Conservation (phyloP, 1,140 invertebrate genomes). For the Cotesia typhae region DNA sequence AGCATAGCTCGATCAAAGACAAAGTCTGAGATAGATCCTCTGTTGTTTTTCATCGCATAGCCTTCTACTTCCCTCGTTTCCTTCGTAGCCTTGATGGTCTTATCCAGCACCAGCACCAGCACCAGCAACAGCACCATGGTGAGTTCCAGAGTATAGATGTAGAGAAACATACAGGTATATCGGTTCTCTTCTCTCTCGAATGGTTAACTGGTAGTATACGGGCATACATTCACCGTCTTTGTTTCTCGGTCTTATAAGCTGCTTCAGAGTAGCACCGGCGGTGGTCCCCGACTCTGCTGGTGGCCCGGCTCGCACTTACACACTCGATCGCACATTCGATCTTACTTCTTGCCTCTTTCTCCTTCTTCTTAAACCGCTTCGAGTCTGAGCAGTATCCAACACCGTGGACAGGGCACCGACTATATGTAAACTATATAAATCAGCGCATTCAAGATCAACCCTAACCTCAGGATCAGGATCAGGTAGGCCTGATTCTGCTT, state of each 20-base stretch:
- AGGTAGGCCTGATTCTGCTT: too few relatives aligned
- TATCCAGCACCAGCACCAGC: background rate
- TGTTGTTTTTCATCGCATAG: slow-evolving; percentile 41
- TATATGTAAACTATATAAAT: too few relatives aligned
- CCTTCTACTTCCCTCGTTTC: background rate
- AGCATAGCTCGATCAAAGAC: slow-evolving; percentile 1
- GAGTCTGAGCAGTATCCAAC: slow-evolving; percentile 31
- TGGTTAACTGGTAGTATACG: background rate
- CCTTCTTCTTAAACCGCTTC: slow-evolving; percentile 34
- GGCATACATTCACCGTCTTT: background rate
- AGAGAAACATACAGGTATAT: too few relatives aligned
- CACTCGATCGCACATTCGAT: slow-evolving; percentile 66
- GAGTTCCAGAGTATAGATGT: background rate
- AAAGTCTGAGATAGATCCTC: slow-evolving; percentile 29
- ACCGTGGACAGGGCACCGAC: too few relatives aligned
- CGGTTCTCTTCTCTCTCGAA: background rate
- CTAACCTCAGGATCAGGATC: too few relatives aligned
- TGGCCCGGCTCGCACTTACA: slow-evolving; percentile 66
- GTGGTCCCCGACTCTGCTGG: slow-evolving; percentile 64
- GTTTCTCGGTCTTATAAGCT: slow-evolving; percentile 3
- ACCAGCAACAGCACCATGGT: background rate
- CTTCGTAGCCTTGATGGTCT: background rate
- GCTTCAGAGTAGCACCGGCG: slow-evolving; percentile 46
- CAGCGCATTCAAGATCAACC: too few relatives aligned
- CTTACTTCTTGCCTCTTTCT: slow-evolving; percentile 49